Evolutionary conservation across 2,113 vertebrate species (phyloP).

Genomic region (Ctenodactylus gundi): DNA sequence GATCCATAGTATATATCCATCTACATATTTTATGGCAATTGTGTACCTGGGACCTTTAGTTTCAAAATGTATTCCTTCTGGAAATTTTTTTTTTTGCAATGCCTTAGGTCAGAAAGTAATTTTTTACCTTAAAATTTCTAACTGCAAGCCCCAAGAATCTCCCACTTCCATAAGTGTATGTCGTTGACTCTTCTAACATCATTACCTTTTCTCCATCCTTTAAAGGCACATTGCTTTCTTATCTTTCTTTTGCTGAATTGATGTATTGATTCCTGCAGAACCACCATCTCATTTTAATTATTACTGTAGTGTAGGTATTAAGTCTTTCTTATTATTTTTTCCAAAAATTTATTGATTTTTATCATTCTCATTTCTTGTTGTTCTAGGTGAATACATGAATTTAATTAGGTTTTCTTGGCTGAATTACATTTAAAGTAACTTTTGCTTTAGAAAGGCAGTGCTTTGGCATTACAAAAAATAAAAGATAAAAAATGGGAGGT

Average conservation of each 20-base stretch:
- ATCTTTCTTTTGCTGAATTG: neutral
- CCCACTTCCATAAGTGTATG: neutral
- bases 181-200: neutral
- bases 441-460: slow-evolving; percentile 19
- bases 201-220: neutral
- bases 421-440: slow-evolving; percentile 10
- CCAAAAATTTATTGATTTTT: neutral
- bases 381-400: slow-evolving; percentile 37
- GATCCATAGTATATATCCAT: neutral
- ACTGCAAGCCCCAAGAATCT: neutral
- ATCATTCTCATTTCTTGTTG: neutral
- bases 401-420: slow-evolving; percentile 33
- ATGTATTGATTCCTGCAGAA: neutral
- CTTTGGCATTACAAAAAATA: neutral
- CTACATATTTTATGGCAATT: neutral
- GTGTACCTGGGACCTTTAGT: neutral
- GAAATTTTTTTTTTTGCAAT: neutral
- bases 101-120: neutral
- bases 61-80: neutral
- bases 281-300: neutral
- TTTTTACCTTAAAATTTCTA: neutral
- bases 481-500: neutral
- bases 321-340: neutral
- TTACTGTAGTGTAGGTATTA: neutral
- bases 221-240: neutral